Base-by-base conservation (phyloP, 2,113 vertebrate species). In the Tachysurus vachellii region DNA sequence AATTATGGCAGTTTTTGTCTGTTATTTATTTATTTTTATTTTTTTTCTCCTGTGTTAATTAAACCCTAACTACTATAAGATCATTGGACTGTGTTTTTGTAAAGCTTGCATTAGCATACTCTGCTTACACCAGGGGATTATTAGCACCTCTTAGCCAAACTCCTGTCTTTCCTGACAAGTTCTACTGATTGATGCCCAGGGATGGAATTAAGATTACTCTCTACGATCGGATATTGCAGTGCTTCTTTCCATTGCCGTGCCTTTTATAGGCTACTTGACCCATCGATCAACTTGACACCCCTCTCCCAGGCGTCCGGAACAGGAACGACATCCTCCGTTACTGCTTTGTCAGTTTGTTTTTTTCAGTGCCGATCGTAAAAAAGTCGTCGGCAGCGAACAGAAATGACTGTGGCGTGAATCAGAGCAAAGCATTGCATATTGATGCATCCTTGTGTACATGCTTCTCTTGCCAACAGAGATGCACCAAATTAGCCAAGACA, bases 331-430 rank as follows among this genome's bases (percentile, higher is more conserved):
- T 82, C 54, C 73, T 81, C 13, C 26, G 16, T 83, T 64, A 73
- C 84, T 85, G 31, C 85, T 89, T 85, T 77, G 90, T 90, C 88
- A 86, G 80, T 88, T 44, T 14, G 82, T 87, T 88, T 91, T 88
- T 86, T 73, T 76, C n/a, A n/a, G 44, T 47, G 13, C 26, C 31
- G 56, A 73, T 47, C 81, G 76, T 88, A 82, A 84, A 89, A 68
- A 73, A 80, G 64, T 44, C 64, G 59, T 36, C 56, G 76, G 83
- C 79, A 79, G 83, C 66, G 81, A 88, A 82, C 76, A 86, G 44
- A 82, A 86, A 86, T 90, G 85, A 88, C 90, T 75, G n/a, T 13
- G 0, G 53, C 50, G 42, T 62, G 77, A 86, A 80, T 85, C 85
- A 42, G 85, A 80, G 36, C 23, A 68, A 62, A 57, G 64, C 82